Evolutionary conservation across 2,888 invertebrate species (phyloP).

Genomic region (Cenopis cana): DNA sequence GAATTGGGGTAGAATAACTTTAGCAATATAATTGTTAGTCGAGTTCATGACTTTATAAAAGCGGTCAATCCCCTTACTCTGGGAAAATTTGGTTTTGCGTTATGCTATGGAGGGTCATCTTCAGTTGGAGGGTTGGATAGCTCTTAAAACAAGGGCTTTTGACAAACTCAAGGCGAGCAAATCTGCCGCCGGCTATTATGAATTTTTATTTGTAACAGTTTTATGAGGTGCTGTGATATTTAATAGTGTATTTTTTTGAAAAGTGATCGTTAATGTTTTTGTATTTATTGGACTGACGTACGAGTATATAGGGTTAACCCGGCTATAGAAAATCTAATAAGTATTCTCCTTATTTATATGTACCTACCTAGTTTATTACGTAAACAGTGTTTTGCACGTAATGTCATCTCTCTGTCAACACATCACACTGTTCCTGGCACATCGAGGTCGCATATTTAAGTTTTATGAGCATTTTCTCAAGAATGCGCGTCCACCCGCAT

Average conservation of each 20-base stretch:
- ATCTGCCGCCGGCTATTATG: conserved; percentile 41
- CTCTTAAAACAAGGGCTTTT: conserved; percentile 67
- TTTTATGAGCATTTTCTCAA: conserved; percentile 59
- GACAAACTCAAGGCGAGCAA: conserved; percentile 56
- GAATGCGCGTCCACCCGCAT: conserved; percentile 62
- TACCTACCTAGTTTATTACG: too few species aligned
- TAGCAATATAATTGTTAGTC: too few species aligned
- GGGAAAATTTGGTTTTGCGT: background rate
- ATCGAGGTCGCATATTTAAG: conserved; percentile 40
- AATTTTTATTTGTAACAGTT: conserved; percentile 36
- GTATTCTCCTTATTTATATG: background rate
- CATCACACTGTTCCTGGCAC: conserved; percentile 21
- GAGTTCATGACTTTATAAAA: background rate
- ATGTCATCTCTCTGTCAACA: background rate
- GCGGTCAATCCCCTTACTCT: background rate
- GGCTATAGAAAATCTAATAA: background rate
- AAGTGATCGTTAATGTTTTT: background rate
- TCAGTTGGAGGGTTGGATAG: conserved; percentile 52
- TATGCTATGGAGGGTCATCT: background rate
- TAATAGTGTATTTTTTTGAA: background rate
- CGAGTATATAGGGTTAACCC: too few species aligned
- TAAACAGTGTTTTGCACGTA: too few species aligned
- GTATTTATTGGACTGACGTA: background rate
- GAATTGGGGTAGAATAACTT: background rate
- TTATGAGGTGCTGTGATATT: conserved; percentile 37